phyloP scores from a whole-genome alignment of 2,113 vertebrate genomes.

The Amazona guildingii region DNA sequence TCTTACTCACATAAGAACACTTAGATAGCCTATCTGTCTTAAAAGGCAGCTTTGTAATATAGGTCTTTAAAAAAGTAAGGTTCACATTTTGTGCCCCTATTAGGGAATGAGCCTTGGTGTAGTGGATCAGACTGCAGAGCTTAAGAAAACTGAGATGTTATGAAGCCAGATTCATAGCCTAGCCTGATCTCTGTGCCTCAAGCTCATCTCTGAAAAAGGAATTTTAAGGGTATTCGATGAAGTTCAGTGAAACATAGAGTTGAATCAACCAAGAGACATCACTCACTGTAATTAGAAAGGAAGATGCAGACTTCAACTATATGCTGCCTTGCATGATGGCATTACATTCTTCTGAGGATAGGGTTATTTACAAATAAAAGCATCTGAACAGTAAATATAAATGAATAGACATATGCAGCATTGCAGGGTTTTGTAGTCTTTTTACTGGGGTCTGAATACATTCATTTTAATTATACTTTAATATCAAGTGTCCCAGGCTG shows the following conservation, averaged over 20 bases:
- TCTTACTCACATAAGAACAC: background rate
- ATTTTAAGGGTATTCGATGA: background rate
- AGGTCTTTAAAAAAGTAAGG: conserved; percentile 23
- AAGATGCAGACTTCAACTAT: background rate
- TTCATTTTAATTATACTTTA: conserved; percentile 23
- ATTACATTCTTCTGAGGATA: background rate
- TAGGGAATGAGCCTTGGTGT: background rate
- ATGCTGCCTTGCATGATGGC: background rate
- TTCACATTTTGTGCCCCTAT: background rate
- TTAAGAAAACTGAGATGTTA: background rate
- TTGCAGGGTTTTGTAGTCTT: background rate
- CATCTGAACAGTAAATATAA: background rate
- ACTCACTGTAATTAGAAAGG: background rate
- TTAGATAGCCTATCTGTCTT: background rate
- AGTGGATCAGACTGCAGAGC: background rate
- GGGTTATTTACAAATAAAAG: background rate
- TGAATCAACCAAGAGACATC: background rate
- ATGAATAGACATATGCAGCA: background rate
- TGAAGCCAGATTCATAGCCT: background rate
- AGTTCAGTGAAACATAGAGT: background rate
- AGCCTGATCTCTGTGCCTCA: background rate
- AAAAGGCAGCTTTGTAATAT: conserved; percentile 8
- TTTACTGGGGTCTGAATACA: background rate
- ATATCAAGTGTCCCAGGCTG: background rate
- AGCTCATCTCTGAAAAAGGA: background rate